Percentiles rank a stretch among this genome's conserved stretches.
Conservation (phyloP, 2,888 invertebrate species). For the Gibbula magus region DNA sequence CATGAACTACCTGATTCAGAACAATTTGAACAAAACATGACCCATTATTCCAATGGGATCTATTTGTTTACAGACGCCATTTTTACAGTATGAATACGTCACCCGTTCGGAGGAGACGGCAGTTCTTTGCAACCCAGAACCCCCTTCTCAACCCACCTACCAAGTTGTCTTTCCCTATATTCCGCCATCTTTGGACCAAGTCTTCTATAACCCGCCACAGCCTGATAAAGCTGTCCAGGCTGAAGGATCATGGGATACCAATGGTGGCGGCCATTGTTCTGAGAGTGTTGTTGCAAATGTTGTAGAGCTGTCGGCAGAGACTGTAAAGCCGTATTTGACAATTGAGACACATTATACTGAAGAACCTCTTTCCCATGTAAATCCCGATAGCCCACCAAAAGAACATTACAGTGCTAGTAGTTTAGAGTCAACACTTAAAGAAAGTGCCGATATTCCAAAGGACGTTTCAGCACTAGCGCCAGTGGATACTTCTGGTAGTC, state of each 20-base stretch:
- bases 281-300: background rate
- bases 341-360: slow-evolving; percentile 56
- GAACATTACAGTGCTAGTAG: slow-evolving; percentile 38
- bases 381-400: slow-evolving; percentile 40
- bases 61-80: slow-evolving; percentile 42
- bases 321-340: slow-evolving; percentile 29
- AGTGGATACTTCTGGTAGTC: slow-evolving; percentile 6
- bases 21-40: background rate
- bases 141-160: slow-evolving; percentile 33
- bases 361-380: slow-evolving; percentile 45
- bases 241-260: background rate
- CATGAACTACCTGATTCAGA: no score
- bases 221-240: background rate
- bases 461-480: background rate
- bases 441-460: background rate
- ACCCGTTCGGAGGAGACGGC: background rate
- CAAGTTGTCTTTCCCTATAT: slow-evolving; percentile 49
- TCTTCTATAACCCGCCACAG: slow-evolving; percentile 28
- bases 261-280: background rate
- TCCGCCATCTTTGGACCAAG: slow-evolving; percentile 47
- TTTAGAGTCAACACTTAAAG: background rate
- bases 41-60: background rate
- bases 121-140: background rate
- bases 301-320: background rate
- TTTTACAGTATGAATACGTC: slow-evolving; percentile 23